Percentiles rank a stretch among this genome's conserved stretches.
Conservation (phyloP, 2,797 vertebrate genomes). For the Oceanodroma leucorhoa region DNA sequence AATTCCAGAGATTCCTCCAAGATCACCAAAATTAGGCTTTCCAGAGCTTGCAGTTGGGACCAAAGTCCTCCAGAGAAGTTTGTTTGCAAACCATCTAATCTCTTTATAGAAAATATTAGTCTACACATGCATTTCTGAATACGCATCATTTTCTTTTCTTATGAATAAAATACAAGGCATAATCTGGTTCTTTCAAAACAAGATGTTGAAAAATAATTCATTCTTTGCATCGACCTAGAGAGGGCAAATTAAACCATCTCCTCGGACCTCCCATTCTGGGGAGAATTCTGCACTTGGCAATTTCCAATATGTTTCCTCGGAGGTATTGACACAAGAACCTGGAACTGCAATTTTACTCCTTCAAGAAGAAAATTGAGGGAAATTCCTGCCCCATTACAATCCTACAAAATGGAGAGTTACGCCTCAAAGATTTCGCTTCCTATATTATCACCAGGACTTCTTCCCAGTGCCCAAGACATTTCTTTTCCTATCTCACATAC, state of each 20-base stretch:
- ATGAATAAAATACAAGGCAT: not conserved
- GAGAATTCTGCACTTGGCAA: not conserved
- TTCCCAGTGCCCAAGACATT: fast-evolving
- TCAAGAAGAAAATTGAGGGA: not conserved
- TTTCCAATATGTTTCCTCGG: fast-evolving
- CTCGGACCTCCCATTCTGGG: not conserved
- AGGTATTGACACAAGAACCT: not conserved
- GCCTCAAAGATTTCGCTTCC: not conserved
- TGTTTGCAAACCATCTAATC: not conserved
- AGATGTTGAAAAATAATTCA: not conserved
- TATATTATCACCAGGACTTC: not conserved
- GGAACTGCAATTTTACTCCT: not conserved
- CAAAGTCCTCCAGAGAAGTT: not conserved
- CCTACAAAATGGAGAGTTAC: not conserved
- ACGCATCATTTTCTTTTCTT: not conserved
- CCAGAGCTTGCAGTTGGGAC: not conserved
- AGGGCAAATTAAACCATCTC: not conserved
- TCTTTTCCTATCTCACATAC: not conserved
- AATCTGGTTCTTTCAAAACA: not conserved
- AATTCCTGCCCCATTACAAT: not conserved
- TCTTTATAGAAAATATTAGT: not conserved
- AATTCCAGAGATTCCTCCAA: not conserved
- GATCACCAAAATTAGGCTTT: not conserved
- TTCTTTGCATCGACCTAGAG: not conserved
- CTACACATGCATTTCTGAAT: not conserved